Evolutionary conservation across 2,113 vertebrate genomes (phyloP).

Genomic region (Pseudolaguvia tuberculata): DNA sequence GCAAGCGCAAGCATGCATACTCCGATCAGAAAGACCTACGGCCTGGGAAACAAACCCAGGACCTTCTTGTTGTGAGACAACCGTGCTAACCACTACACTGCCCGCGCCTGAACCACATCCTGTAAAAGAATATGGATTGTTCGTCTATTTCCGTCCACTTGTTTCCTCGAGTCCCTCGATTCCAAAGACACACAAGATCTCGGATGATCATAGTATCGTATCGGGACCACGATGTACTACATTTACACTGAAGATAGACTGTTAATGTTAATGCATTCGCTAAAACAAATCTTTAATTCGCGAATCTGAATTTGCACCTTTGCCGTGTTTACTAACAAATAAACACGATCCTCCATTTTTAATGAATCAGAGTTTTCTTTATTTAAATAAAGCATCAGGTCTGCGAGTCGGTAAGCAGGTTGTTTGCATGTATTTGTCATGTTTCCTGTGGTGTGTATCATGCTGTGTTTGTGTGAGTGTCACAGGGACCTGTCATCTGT

Average conservation of each 20-base stretch:
- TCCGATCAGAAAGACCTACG: too few species aligned
- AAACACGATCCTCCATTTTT: neutral
- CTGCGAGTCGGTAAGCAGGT: neutral
- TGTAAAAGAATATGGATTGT: too few species aligned
- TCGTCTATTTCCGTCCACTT: too few species aligned
- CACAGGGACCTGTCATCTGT: conserved; percentile 20
- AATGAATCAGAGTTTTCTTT: neutral
- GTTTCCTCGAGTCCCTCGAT: neutral
- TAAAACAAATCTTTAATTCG: neutral
- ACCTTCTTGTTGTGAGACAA: too few species aligned
- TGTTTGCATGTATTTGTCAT: conserved; percentile 4
- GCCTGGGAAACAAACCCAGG: too few species aligned
- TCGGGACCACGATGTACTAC: neutral
- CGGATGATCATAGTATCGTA: neutral
- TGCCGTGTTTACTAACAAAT: neutral
- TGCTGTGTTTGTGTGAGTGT: neutral
- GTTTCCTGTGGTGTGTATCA: neutral
- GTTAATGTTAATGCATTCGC: neutral
- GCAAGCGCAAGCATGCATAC: too few species aligned
- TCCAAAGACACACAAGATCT: neutral
- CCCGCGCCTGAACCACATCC: too few species aligned
- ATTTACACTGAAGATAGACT: neutral
- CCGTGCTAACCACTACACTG: too few species aligned
- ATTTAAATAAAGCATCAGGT: conserved; percentile 2
- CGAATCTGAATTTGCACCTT: neutral